A percentile compares a stretch with the other conserved stretches of the same genome.
Evolutionary conservation across 2,113 vertebrate genomes (phyloP).

Genomic region (Cyrtonyx montezumae): DNA sequence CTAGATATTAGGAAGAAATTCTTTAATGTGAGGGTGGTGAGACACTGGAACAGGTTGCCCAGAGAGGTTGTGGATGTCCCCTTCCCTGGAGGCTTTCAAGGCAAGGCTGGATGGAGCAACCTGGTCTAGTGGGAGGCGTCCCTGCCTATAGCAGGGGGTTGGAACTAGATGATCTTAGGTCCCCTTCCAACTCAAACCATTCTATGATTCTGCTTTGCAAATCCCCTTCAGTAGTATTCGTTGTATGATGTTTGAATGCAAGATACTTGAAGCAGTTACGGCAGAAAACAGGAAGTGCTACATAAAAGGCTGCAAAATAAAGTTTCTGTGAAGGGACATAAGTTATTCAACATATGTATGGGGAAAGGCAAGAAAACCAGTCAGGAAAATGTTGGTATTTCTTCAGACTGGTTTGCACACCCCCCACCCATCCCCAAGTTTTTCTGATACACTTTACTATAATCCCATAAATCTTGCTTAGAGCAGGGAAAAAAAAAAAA

Average conservation of each 20-base stretch:
- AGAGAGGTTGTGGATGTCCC: too few relatives aligned
- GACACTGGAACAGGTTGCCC: too few relatives aligned
- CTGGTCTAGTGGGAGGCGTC: too few relatives aligned
- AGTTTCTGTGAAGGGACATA: neutral
- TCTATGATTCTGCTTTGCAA: neutral
- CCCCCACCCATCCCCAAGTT: neutral
- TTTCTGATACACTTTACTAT: neutral
- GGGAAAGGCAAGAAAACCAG: neutral
- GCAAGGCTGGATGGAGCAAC: too few relatives aligned
- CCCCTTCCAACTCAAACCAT: too few relatives aligned
- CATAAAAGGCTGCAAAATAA: neutral
- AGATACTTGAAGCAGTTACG: neutral
- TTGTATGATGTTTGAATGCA: neutral
- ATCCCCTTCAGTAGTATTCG: neutral
- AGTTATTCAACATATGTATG: neutral
- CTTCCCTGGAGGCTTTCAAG: too few relatives aligned
- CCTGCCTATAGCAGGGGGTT: too few relatives aligned
- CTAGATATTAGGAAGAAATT: too few relatives aligned
- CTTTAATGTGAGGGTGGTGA: too few relatives aligned
- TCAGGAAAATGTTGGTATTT: neutral
- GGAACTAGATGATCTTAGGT: too few relatives aligned
- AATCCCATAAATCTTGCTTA: slow-evolving; percentile 9
- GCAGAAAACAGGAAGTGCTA: neutral
- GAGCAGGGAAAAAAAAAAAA: neutral
- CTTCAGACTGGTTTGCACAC: neutral